These are phyloP conservation scores for Passer domesticus DNA, from an alignment of 2,113 vertebrate genomes.

Conservation along the genomic window DNA sequence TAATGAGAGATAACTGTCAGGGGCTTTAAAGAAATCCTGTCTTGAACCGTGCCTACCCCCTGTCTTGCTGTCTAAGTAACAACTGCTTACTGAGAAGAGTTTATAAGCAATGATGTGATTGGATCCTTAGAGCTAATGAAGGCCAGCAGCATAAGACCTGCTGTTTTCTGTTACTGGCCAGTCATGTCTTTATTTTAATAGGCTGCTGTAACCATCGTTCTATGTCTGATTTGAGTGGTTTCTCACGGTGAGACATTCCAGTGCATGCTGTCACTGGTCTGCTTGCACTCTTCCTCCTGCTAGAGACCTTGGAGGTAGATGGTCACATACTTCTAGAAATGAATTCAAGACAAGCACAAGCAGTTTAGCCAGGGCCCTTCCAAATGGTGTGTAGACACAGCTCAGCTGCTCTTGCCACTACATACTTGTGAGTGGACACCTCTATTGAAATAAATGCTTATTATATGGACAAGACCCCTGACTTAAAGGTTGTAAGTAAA, in stretches of 20 bases:
- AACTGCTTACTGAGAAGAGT: neutral
- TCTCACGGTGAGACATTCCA: neutral
- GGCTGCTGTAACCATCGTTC: neutral
- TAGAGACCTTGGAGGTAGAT: neutral
- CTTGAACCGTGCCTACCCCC: neutral
- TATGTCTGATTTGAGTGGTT: neutral
- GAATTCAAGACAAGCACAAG: neutral
- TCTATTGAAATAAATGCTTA: neutral
- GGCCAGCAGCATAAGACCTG: neutral
- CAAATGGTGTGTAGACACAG: neutral
- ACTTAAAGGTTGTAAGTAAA: neutral
- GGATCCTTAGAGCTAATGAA: neutral
- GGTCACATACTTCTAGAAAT: neutral
- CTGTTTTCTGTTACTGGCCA: neutral
- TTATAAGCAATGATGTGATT: neutral
- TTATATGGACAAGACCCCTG: neutral
- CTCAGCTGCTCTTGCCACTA: neutral
- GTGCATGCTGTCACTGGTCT: neutral
- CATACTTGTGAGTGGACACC: neutral
- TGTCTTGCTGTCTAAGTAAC: neutral
- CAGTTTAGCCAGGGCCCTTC: neutral
- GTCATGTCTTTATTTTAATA: neutral
- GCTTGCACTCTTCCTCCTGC: neutral
- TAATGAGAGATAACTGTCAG: slow-evolving; percentile 40
- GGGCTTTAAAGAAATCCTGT: neutral